Base-by-base conservation (phyloP, 1,140 invertebrate genomes). In the Acyrthosiphon pisum region DNA sequence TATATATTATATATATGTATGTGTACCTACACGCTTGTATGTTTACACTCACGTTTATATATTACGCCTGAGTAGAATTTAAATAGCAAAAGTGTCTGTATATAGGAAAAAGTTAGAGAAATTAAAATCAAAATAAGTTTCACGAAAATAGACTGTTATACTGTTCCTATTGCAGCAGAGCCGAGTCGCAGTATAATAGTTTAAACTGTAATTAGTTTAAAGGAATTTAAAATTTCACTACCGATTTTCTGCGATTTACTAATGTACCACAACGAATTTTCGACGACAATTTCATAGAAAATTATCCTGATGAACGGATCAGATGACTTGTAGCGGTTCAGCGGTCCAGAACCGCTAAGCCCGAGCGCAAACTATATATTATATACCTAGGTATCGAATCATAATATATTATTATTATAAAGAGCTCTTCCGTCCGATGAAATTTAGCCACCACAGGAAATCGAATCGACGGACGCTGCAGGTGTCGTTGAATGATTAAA, bases 241-340 rank as follows among this genome's bases (percentile, higher is more conserved):
- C 68, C 41, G 41, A 68, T 68, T 90, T 90, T 90, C 56, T 44
- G 56, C 37, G 23, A 26, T 44, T 44, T 44, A 90, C 26, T 90
- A 30, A 46, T 37, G 26, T 68, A 60, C 53, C 89, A 26, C 30
- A 8, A n/a, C 89, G 50, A 90, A 90, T 90, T 44, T 90, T 44
- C 8, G 89, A 44, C 18, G 56, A 30, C 53, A 60, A 44, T 68
- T 89, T 68, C 23, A 30, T 90, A 44, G 53, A 44, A 90, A 90
- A 92, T 83, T 22, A 92, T 92, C 76, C 22, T 30, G 46, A n/a
- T 35, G n/a, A 92, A 92, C 90, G 44, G 68, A 22, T 92, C 68
- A 46, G 46, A 76, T 92, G 44, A 92, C 90, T 83, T 48, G 90
- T 91, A 48, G 44, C 90, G 60, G 90, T 83, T 83, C 90, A 92